Evolutionary conservation across 2,113 vertebrate genomes (phyloP).

Genomic region (Alligator sinensis): DNA sequence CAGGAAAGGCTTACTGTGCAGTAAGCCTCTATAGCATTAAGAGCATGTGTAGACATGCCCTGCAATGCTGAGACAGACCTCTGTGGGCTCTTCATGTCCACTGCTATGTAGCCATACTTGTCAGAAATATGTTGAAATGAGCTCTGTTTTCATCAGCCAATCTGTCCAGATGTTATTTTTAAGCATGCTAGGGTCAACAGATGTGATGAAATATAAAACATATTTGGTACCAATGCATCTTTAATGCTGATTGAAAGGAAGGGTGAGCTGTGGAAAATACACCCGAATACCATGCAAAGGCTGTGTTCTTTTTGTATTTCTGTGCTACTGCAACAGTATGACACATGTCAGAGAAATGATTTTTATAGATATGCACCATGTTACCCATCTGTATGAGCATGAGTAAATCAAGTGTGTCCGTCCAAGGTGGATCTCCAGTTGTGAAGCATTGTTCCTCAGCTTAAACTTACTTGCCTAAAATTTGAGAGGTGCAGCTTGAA

Average conservation of each 20-base stretch:
- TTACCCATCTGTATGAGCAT: background rate
- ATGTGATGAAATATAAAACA: constrained; percentile 1
- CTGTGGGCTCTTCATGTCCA: background rate
- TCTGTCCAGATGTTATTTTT: constrained; percentile 51
- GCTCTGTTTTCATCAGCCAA: constrained; percentile 11
- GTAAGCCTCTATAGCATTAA: no score
- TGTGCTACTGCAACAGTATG: rapidly evolving
- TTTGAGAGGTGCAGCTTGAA: background rate
- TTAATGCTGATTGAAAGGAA: background rate
- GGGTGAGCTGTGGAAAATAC: constrained; percentile 22
- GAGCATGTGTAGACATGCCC: no score
- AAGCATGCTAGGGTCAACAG: constrained; percentile 30
- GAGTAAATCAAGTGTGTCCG: background rate
- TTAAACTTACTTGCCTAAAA: background rate
- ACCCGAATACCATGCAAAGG: background rate
- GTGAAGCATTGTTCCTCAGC: background rate
- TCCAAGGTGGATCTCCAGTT: background rate
- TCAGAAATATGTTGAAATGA: constrained; percentile 15
- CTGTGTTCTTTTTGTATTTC: background rate
- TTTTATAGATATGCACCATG: background rate
- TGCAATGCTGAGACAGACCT: no score
- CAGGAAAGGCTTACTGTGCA: no score
- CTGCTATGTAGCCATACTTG: background rate
- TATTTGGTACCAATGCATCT: constrained; percentile 15
- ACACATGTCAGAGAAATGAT: background rate